Base-by-base conservation (phyloP, 2,888 invertebrate species). In the Xestia xanthographa region DNA sequence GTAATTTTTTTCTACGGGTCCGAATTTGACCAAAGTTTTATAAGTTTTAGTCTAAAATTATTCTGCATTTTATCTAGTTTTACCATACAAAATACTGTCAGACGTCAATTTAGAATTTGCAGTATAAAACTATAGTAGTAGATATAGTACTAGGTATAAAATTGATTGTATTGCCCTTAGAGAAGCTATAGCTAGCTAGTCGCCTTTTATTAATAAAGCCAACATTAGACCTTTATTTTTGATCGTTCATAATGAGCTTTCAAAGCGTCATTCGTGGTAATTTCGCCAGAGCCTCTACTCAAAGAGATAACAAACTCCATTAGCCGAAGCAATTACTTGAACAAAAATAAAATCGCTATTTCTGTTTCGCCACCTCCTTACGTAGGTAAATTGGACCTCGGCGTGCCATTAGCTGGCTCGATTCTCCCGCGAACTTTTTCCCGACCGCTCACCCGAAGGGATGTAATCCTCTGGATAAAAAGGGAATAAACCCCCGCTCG, bases 401-500 rank as follows among this genome's bases (percentile, higher is more conserved):
- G 74, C 72, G 72, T 77, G 73, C 83, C 77, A 86, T 87, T 86
- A 87, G 71, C 72, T 50, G 72, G 66, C 58, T 72, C 83, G 41
- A 56, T 77, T 73, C 53, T 76, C 56, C 67, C 77, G 68, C 70
- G 41, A 87, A 84, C 69, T 83, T 86, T 78, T 85, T 87, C 71
- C 58, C 75, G 12, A 70, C 58, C 71, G 72, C 66, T 74, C 45
- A 79, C 22, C 50, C 67, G 56, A 74, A 79, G 74, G 70, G 62
- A 73, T 79, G 58, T 84, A 83, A 84, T 83, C 79, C 79, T 48
- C 45, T 72, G 82, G 82, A 86, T 85, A 82, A 83, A 85, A 84
- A 85, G 63, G 86, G 83, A 86, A 87, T 82, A 83, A 80, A 85
- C 83, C 83, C 77, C 70, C 60, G 72, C 83, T 90, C 90, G 90